Evolutionary conservation across 2,888 invertebrate genomes (phyloP).

Genomic region (Philereme vetulata): DNA sequence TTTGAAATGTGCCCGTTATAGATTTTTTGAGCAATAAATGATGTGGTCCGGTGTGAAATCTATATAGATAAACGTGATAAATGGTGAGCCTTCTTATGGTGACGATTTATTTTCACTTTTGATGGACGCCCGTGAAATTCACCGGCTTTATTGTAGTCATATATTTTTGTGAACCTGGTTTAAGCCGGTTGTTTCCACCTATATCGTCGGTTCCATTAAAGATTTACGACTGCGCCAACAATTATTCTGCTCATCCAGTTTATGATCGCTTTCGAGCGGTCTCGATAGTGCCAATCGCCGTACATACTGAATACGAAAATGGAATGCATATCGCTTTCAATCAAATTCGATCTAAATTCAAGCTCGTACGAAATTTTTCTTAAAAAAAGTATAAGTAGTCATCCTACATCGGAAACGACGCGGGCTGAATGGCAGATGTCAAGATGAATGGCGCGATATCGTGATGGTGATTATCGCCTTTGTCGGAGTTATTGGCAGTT

Average conservation of each 20-base stretch:
- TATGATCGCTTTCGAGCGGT: conserved; percentile 29
- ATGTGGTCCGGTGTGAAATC: conserved; percentile 65
- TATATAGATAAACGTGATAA: conserved; percentile 68
- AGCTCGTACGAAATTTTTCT: conserved; percentile 8
- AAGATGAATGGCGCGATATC: conserved; percentile 44
- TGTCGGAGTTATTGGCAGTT: conserved; percentile 40
- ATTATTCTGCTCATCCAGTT: conserved; percentile 36
- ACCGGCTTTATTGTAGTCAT: conserved; percentile 50
- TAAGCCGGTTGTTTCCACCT: conserved; percentile 30
- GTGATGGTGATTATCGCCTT: conserved; percentile 43
- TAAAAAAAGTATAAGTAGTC: conserved; percentile 27
- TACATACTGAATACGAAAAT: conserved; percentile 24
- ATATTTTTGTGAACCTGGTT: conserved; percentile 45
- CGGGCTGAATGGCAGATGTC: conserved; percentile 51
- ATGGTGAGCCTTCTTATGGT: conserved; percentile 62
- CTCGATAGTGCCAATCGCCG: conserved; percentile 34
- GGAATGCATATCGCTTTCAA: conserved; percentile 18
- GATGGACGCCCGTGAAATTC: conserved; percentile 55
- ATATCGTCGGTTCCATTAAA: conserved; percentile 44
- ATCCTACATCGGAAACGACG: conserved; percentile 46
- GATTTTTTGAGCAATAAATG: conserved; percentile 62
- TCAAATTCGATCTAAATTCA: conserved; percentile 15
- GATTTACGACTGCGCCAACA: conserved; percentile 43
- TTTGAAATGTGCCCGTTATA: conserved; percentile 59
- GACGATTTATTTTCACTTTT: conserved; percentile 58